These are phyloP conservation scores for Iphiclides podalirius DNA, from an alignment of 2,888 invertebrate species.

Conservation along the genomic window DNA sequence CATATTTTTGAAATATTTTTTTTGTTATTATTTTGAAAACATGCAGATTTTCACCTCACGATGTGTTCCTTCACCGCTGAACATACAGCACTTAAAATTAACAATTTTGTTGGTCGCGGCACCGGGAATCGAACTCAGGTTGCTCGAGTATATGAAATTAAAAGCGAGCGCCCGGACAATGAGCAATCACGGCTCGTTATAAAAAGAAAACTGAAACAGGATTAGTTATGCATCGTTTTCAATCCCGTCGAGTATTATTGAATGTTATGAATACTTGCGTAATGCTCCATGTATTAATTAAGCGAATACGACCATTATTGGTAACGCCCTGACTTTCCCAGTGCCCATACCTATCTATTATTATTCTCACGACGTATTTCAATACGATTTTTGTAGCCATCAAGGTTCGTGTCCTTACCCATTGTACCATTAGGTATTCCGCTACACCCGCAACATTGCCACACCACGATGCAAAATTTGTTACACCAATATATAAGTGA, in stretches of 20 bases:
- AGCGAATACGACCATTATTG: conserved; percentile 23
- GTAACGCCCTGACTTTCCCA: conserved; percentile 56
- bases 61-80: too few species aligned
- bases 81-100: too few species aligned
- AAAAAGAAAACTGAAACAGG: too few species aligned
- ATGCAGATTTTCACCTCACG: too few species aligned
- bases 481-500: conserved; percentile 78
- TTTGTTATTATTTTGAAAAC: too few species aligned
- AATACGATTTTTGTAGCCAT: conserved; percentile 75
- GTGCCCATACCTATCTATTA: conserved; percentile 58
- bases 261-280: conserved; percentile 11
- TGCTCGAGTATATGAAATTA: too few species aligned
- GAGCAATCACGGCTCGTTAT: too few species aligned
- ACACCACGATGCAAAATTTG: conserved; percentile 76
- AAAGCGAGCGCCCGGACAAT: too few species aligned
- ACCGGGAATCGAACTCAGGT: too few species aligned
- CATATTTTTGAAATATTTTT: too few species aligned
- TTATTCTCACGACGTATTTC: conserved; percentile 72
- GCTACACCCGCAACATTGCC: conserved; percentile 66
- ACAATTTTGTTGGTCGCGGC: too few species aligned
- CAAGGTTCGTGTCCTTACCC: conserved; percentile 74
- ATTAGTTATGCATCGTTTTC: too few species aligned
- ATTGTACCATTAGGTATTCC: conserved; percentile 76
- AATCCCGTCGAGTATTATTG: conserved; percentile 2
- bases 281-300: conserved; percentile 19